These are phyloP conservation scores for Formica exsecta DNA, from an alignment of 1,140 invertebrate species.

Conservation along the genomic window DNA sequence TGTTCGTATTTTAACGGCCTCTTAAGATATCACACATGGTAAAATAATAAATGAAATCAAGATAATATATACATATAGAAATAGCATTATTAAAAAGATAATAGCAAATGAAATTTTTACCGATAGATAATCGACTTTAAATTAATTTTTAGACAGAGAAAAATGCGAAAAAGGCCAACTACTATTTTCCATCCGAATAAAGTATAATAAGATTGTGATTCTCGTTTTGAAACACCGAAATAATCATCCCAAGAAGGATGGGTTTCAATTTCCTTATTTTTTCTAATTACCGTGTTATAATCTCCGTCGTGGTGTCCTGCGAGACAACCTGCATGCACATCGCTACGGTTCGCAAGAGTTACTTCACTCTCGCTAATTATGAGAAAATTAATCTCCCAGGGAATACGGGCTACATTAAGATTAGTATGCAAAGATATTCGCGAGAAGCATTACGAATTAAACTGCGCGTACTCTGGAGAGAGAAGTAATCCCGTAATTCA, in stretches of 20 bases:
- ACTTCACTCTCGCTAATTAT: conserved; percentile 50
- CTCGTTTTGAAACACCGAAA: not conserved
- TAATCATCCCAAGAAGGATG: not conserved
- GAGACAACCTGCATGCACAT: conserved; percentile 24
- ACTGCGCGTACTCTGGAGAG: conserved; percentile 7
- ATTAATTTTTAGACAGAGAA: not conserved
- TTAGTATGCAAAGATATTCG: conserved; percentile 28
- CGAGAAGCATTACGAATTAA: conserved; percentile 50
- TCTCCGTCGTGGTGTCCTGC: not conserved
- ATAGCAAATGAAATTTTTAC: not conserved
- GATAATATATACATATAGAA: not conserved
- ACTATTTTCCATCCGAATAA: not conserved
- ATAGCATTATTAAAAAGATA: not conserved
- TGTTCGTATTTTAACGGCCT: not conserved
- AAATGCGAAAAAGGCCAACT: not conserved
- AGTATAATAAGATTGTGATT: not conserved
- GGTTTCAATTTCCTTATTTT: conserved; percentile 19
- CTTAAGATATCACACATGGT: not conserved
- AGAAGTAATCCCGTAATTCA: conserved; percentile 7
- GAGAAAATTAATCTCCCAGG: conserved; percentile 58
- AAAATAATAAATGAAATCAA: not conserved
- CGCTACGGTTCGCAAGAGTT: not conserved
- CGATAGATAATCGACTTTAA: not conserved
- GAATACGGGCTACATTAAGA: conserved; percentile 38
- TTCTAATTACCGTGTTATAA: conserved; percentile 33